phyloP scores from a whole-genome alignment of 2,797 vertebrate genomes.

The Acrossocheilus fasciatus region DNA sequence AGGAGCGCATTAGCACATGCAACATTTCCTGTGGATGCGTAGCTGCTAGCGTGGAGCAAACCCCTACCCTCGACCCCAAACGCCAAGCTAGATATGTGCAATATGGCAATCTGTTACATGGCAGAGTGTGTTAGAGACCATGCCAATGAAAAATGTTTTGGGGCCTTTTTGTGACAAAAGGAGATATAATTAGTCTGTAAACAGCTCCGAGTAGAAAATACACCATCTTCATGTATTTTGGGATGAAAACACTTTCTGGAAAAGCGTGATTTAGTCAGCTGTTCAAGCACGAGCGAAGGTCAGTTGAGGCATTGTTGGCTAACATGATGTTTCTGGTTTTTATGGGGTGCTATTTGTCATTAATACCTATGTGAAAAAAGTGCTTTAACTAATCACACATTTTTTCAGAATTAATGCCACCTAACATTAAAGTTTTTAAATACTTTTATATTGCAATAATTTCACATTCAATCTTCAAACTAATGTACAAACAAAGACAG shows the following conservation, averaged over 20 bases:
- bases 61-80: slow-evolving; percentile 10
- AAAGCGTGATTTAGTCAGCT: background rate
- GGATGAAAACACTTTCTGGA: background rate
- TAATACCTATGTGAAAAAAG: background rate
- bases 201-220: slow-evolving; percentile 28
- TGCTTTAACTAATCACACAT: too few relatives aligned
- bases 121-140: background rate
- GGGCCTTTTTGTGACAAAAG: slow-evolving; percentile 17
- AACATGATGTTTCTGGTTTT: background rate
- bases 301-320: background rate
- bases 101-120: background rate
- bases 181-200: slow-evolving; percentile 44
- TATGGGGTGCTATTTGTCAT: background rate
- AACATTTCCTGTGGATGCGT: slow-evolving; percentile 25
- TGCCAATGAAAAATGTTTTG: background rate
- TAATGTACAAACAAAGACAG: too few relatives aligned
- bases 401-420: too few relatives aligned
- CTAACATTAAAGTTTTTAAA: too few relatives aligned
- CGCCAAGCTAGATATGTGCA: background rate
- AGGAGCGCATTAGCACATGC: slow-evolving; percentile 36
- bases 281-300: slow-evolving; percentile 8
- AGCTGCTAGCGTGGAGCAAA: background rate
- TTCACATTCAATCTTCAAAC: too few relatives aligned
- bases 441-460: too few relatives aligned
- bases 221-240: background rate